A percentile compares a stretch with the other conserved stretches of the same genome.
Evolutionary conservation across 1,140 invertebrate species (phyloP).

Genomic region (Drosophila teissieri): DNA sequence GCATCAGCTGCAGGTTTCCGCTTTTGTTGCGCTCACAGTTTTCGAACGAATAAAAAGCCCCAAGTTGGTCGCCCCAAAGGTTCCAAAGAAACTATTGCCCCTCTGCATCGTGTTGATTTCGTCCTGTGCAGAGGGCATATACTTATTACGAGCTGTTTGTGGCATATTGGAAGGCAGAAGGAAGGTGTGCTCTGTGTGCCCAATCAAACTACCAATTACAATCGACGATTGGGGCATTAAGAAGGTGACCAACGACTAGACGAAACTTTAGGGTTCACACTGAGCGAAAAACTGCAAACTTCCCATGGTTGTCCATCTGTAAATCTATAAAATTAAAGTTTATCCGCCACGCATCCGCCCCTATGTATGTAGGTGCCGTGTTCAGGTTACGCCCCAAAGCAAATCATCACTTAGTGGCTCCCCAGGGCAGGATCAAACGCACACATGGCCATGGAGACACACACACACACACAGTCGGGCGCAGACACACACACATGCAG

Average conservation of each 20-base stretch:
- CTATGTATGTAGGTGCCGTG: too few relatives aligned
- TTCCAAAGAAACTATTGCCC: neutral
- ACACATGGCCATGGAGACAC: conserved; percentile 19
- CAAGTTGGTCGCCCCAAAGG: neutral
- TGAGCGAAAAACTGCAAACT: too few relatives aligned
- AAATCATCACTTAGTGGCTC: conserved; percentile 62
- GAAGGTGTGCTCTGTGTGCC: neutral
- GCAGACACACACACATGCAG: conserved; percentile 4
- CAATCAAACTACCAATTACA: neutral
- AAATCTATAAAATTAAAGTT: conserved; percentile 53
- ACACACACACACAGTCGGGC: neutral
- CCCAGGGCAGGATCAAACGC: conserved; percentile 50
- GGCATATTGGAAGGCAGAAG: conserved; percentile 8
- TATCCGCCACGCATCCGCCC: conserved; percentile 11
- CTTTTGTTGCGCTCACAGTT: conserved; percentile 18
- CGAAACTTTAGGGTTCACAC: neutral
- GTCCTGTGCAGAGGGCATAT: neutral
- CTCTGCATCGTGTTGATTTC: too few relatives aligned
- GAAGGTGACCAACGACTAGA: too few relatives aligned
- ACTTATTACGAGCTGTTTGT: neutral
- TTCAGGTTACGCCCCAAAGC: conserved; percentile 38
- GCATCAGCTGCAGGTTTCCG: conserved; percentile 25
- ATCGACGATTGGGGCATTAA: too few relatives aligned
- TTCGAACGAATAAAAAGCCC: neutral
- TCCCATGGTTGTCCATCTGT: conserved; percentile 29